Conservation (phyloP, 2,888 invertebrate genomes). For the Sphaerophoria taeniata region DNA sequence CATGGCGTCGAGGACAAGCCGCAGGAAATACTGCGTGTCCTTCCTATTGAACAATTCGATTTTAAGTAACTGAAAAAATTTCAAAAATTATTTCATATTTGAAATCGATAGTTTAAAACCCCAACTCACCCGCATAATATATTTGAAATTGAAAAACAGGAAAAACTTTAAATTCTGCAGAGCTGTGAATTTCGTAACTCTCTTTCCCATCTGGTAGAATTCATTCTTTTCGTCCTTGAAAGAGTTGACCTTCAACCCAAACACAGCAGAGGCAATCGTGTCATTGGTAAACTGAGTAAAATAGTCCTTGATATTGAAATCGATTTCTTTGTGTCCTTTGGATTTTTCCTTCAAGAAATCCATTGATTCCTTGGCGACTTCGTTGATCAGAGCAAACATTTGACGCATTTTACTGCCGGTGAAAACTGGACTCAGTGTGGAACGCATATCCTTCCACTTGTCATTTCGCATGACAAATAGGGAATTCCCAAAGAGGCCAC, state of each 20-base stretch:
- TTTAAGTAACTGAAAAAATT: conserved; percentile 63
- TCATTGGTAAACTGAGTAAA: conserved; percentile 81
- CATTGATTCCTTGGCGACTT: conserved; percentile 76
- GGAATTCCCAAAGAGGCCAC: conserved; percentile 84
- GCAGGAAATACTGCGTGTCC: conserved; percentile 81
- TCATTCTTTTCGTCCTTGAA: conserved; percentile 83
- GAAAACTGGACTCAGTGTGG: conserved; percentile 82
- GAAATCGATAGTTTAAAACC: too few relatives aligned
- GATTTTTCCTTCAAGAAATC: conserved; percentile 71
- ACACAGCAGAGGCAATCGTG: conserved; percentile 83
- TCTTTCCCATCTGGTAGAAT: conserved; percentile 84
- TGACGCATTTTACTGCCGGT: conserved; percentile 83
- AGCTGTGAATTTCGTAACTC: conserved; percentile 80
- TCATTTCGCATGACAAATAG: conserved; percentile 82
- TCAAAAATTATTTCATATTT: too few relatives aligned
- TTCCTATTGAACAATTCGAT: conserved; percentile 79
- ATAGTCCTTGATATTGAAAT: conserved; percentile 81
- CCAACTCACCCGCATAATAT: conserved; percentile 76
- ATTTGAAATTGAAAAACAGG: conserved; percentile 66
- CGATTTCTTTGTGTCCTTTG: conserved; percentile 65
- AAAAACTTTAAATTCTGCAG: conserved; percentile 75
- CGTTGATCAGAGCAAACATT: conserved; percentile 81
- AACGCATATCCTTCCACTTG: conserved; percentile 82
- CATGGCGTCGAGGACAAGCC: conserved; percentile 82
- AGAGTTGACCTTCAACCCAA: conserved; percentile 84